Conservation (phyloP, 2,113 vertebrate species). For the Alligator sinensis region DNA sequence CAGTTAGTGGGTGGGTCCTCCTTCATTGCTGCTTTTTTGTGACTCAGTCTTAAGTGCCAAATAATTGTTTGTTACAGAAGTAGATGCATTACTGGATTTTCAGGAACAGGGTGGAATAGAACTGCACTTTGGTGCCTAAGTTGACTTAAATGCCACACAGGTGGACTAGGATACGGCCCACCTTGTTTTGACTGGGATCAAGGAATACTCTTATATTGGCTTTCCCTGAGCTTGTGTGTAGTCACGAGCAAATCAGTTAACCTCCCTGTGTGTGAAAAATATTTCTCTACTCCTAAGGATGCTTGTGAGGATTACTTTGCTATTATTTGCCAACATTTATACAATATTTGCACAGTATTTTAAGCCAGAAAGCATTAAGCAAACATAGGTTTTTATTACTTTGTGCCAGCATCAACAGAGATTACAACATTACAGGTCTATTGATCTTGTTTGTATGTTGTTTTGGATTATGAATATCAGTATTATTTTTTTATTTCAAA, state of each 20-base stretch:
- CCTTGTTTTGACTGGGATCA: background rate
- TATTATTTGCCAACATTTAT: background rate
- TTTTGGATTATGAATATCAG: background rate
- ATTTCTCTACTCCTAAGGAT: background rate
- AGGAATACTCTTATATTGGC: background rate
- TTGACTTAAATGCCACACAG: too few species aligned
- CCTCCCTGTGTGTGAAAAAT: background rate
- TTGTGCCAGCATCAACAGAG: background rate
- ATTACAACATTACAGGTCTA: background rate
- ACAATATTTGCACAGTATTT: background rate
- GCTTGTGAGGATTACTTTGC: background rate
- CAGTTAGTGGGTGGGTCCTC: too few species aligned
- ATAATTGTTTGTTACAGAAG: too few species aligned
- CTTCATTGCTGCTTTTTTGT: too few species aligned
- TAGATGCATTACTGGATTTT: background rate
- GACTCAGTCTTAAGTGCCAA: too few species aligned
- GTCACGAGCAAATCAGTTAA: background rate
- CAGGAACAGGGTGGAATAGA: background rate
- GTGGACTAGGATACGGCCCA: too few species aligned
- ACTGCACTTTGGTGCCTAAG: too few species aligned
- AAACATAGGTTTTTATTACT: conserved; percentile 19
- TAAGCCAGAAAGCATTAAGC: background rate
- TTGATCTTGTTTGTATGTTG: background rate
- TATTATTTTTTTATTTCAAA: background rate
- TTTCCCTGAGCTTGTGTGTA: background rate